Evolutionary conservation across 2,888 invertebrate species (phyloP), one percentile per base, ranked within the genome.

Genomic region (Aelia acuminata): DNA sequence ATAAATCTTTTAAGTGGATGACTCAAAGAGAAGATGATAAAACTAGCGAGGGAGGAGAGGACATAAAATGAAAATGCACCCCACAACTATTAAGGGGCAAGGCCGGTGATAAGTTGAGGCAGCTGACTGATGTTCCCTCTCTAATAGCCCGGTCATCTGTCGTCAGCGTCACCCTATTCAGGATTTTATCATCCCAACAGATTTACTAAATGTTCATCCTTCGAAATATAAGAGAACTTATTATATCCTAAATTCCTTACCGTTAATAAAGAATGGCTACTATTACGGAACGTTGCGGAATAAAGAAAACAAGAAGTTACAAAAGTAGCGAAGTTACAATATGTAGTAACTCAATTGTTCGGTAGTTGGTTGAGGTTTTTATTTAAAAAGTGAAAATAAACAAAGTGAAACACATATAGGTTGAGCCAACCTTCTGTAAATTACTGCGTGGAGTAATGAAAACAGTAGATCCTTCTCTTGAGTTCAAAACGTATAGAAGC

Each of bases 81-180:
- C 80, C 80, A 43, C 80, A 80, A 43, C n/a, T 47, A 80, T 80
- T 43, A 43, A 47, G 43, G 80, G 43, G 43, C 43, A 22, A n/a
- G 43, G 43, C 43, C 43, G 43, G 80, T 80, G 43, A 80, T 80
- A n/a, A n/a, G 43, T 47, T 80, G 63, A 20, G 63, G 31, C 63
- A 70, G 80, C 43, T 80, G 80, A 80, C 80, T 80, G 80, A 80
- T 80, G 80, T 80, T 80, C 80, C n/a, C 43, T 80, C 63, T 70
- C 63, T 70, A 70, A 70, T 70, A 70, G 63, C 63, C 31, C 35
- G 20, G 63, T 70, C 63, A 70, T 70, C 63, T 70, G 63, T 70
- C 63, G 31, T 70, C 35, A 7, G 31, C 20, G 35, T 7, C 35
- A 3, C 7, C 2, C 5, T 31, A 31, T 70, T 31, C 63, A 70